Conservation (phyloP, 2,113 vertebrate species). For the Oplegnathus fasciatus region DNA sequence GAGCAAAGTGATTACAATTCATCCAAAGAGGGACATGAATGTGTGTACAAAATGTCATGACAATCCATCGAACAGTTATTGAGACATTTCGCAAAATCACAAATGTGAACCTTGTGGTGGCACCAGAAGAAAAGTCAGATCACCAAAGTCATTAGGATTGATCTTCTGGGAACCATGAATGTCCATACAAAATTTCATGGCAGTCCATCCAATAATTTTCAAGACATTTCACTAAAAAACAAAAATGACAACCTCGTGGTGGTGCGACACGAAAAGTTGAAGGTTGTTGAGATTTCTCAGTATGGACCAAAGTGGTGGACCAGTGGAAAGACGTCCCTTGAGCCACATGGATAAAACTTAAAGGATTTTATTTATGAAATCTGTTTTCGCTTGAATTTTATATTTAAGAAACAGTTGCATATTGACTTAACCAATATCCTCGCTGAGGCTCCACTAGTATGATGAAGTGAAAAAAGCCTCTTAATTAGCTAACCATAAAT, state of each 20-base stretch:
- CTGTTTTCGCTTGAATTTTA: neutral
- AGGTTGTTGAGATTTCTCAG: neutral
- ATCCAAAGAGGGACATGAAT: neutral
- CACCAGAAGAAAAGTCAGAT: neutral
- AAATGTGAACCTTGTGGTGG: neutral
- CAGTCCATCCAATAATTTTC: neutral
- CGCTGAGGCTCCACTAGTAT: neutral
- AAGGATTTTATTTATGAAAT: neutral
- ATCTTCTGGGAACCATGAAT: neutral
- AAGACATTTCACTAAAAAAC: neutral
- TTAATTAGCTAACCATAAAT: constrained; percentile 32
- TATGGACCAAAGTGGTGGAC: neutral
- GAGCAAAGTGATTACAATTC: neutral
- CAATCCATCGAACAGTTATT: neutral
- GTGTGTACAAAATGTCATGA: neutral
- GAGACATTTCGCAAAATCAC: neutral
- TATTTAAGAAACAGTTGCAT: neutral
- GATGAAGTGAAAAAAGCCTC: constrained; percentile 11
- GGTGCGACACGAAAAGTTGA: too few relatives aligned
- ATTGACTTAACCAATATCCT: neutral
- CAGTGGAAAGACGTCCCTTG: neutral
- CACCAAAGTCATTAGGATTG: neutral
- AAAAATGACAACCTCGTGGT: too few relatives aligned
- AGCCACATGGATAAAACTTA: neutral
- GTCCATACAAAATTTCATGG: neutral